Evolutionary conservation across 2,113 vertebrate species (phyloP), one percentile per base, ranked within the genome.

Genomic region (Oryctolagus cuniculus): DNA sequence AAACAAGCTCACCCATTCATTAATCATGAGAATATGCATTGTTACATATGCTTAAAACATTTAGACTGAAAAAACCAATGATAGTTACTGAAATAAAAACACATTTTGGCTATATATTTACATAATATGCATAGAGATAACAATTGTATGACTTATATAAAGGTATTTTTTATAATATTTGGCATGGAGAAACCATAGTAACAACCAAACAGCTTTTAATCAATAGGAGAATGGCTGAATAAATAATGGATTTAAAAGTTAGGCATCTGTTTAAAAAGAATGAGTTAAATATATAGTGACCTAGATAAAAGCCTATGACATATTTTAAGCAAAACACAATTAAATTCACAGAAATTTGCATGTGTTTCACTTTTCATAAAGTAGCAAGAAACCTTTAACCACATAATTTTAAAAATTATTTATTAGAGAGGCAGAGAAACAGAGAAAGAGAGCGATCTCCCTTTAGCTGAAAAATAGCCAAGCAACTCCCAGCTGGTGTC

Each of bases 311-410:
- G 6, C 73, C 38, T 72, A 53, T 73, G 55, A 66, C 22, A 25
- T 73, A 64, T 64, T 80, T 92, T 91, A 89, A 85, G 36, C 74
- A 58, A 72, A 69, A 67, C 36, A 75, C 86, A 72, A 69, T 87
- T 61, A 92, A 4, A 53, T 77, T 72, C 82, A 34, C 15, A 82
- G 67, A 69, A 85, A 58, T 90, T 82, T 94, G 36, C 34, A 55
- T 77, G 66, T 36, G 36, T 10, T 78, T 82, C 12, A n/a, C 34
- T 69, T 90, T 83, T 83, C 10, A 67, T 38, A 82, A 89, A 66
- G 70, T 22, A 70, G 24, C 10, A 66, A 90, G 15, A 75, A 67
- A 63, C 0, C 10, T 89, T 64, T 70, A 44, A 31, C 1, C n/a
- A 31, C 80, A 22, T 70, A 36, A 19, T 19, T 72, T 72, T 36